Conservation (phyloP, 2,888 invertebrate species). For the Ganaspis brasiliensis region DNA sequence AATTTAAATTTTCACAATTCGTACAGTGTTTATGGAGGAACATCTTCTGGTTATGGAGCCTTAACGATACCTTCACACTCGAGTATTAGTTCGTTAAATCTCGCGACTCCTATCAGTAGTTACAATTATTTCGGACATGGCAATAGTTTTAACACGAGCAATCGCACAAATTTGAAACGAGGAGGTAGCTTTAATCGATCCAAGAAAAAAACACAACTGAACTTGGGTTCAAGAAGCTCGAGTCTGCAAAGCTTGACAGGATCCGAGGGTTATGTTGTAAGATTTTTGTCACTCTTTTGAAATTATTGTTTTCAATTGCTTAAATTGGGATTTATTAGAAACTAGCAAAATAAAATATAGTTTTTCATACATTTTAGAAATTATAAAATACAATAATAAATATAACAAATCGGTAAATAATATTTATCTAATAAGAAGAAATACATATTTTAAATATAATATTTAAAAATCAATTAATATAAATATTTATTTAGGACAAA, state of each 20-base stretch:
- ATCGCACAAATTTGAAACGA: slow-evolving; percentile 68
- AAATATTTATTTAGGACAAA: no score
- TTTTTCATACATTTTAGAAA: no score
- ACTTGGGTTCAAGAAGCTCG: slow-evolving; percentile 76
- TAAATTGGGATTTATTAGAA: no score
- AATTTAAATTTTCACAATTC: slow-evolving; percentile 81
- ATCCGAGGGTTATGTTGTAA: slow-evolving; percentile 93
- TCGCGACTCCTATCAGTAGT: slow-evolving; percentile 81
- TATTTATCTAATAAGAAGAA: no score
- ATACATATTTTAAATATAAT: no score
- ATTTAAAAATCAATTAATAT: no score
- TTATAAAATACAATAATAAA: no score
- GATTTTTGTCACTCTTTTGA: slow-evolving; percentile 68
- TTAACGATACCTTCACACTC: slow-evolving; percentile 84
- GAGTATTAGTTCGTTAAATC: slow-evolving; percentile 83
- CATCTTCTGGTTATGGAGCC: slow-evolving; percentile 86
- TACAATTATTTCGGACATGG: slow-evolving; percentile 70
- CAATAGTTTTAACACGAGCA: slow-evolving; percentile 61
- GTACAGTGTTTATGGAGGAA: slow-evolving; percentile 84
- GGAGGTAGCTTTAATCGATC: slow-evolving; percentile 73
- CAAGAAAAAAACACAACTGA: slow-evolving; percentile 69
- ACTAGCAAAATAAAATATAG: no score
- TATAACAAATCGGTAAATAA: no score
- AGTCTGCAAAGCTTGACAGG: slow-evolving; percentile 80
- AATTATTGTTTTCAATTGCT: background rate